phyloP scores from a whole-genome alignment of 2,113 vertebrate genomes.

The Oncorhynchus gorbuscha region DNA sequence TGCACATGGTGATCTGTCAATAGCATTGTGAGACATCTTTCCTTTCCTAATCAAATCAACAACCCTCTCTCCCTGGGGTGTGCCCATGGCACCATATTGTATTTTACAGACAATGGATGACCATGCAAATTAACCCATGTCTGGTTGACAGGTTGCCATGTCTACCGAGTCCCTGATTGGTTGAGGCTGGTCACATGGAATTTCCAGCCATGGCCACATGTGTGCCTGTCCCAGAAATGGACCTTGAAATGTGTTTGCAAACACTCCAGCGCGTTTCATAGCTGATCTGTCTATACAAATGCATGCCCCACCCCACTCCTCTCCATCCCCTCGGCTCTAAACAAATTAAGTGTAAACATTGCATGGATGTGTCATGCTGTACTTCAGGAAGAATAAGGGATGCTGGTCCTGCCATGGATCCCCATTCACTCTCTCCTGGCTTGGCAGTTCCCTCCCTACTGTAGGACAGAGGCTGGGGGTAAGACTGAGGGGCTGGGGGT shows the following conservation, averaged over 20 bases:
- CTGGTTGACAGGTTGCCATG: conserved; percentile 6
- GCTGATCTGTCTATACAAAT: conserved; percentile 27
- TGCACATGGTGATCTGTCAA: no score
- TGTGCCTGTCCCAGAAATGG: conserved; percentile 25
- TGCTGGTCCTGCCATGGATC: conserved; percentile 17
- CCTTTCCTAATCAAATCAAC: no score
- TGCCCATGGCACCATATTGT: no score
- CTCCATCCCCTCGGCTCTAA: background rate
- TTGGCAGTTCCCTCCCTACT: conserved; percentile 8
- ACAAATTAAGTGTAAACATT: conserved; percentile 12
- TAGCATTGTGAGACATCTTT: no score
- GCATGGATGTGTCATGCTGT: conserved; percentile 8
- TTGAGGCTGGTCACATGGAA: conserved; percentile 31
- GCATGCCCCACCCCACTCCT: background rate
- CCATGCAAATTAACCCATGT: conserved; percentile 37
- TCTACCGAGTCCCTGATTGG: conserved; percentile 35
- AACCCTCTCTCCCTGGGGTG: no score
- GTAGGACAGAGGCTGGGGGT: background rate
- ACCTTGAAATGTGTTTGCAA: conserved; percentile 39
- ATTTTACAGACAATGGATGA: conserved; percentile 31
- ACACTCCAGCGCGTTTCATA: background rate
- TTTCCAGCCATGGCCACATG: conserved; percentile 38
- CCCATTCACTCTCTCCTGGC: conserved; percentile 9
- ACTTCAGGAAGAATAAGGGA: conserved; percentile 6
- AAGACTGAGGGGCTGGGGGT: no score